Percentiles rank a stretch among this genome's conserved stretches.
Evolutionary conservation across 2,113 vertebrate genomes (phyloP).

Genomic region (Hippoglossus stenolepis): DNA sequence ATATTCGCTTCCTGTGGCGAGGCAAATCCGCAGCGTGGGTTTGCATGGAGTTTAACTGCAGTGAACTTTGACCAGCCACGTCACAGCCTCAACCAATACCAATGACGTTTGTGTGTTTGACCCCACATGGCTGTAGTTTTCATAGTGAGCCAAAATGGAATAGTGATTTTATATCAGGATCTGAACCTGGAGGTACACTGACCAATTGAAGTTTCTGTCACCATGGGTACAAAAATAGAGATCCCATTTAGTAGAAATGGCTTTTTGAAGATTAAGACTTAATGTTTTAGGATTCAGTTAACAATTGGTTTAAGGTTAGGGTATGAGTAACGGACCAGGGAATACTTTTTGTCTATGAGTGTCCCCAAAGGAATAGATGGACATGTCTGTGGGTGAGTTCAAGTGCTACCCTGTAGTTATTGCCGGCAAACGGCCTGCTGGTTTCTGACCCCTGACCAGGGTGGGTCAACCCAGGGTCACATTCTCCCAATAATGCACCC

Average conservation of each 20-base stretch:
- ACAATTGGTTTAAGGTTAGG: neutral
- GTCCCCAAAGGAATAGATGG: neutral
- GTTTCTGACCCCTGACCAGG: conserved; percentile 29
- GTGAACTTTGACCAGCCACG: no score
- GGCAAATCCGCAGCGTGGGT: no score
- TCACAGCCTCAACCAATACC: neutral
- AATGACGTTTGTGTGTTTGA: neutral
- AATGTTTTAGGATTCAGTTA: neutral
- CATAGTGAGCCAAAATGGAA: no score
- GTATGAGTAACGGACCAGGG: neutral
- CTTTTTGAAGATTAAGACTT: neutral
- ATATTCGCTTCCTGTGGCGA: no score
- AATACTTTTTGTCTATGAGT: neutral
- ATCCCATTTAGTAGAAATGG: neutral
- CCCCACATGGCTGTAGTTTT: neutral
- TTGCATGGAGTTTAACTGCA: neutral
- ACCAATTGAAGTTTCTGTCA: neutral
- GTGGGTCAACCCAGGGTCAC: conserved; percentile 42
- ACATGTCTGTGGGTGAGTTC: neutral
- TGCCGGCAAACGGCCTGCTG: neutral
- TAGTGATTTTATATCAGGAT: no score
- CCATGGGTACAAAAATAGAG: neutral
- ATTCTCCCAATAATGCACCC: conserved; percentile 42
- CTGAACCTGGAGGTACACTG: no score
- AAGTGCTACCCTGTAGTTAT: neutral